phyloP scores from a whole-genome alignment of 2,797 vertebrate genomes.

The Harpagifer antarcticus region DNA sequence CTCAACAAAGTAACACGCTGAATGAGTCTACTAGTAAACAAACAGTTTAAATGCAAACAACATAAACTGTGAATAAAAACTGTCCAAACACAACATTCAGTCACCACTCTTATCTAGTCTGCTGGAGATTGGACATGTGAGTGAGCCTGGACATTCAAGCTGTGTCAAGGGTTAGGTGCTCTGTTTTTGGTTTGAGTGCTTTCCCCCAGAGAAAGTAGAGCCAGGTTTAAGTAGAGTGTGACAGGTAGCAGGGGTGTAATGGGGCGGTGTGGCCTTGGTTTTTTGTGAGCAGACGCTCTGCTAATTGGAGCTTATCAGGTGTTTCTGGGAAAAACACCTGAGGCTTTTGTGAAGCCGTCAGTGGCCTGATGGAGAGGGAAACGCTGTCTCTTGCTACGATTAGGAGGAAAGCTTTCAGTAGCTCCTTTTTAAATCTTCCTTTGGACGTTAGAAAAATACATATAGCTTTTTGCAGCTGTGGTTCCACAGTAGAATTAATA shows the following conservation, averaged over 20 bases:
- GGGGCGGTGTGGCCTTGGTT: slow-evolving; percentile 40
- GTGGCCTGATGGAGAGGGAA: slow-evolving; percentile 32
- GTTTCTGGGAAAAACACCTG: slow-evolving; percentile 78
- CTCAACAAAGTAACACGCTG: background rate
- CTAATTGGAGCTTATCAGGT: slow-evolving; percentile 87
- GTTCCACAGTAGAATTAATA: background rate
- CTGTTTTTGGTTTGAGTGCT: slow-evolving; percentile 16
- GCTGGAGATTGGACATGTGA: slow-evolving; percentile 3
- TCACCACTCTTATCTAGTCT: slow-evolving; percentile 15
- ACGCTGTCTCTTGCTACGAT: slow-evolving; percentile 39
- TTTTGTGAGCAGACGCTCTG: slow-evolving; percentile 54
- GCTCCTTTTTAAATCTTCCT: background rate
- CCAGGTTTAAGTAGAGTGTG: slow-evolving; percentile 24
- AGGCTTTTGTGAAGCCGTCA: slow-evolving; percentile 76
- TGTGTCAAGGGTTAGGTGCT: slow-evolving; percentile 8
- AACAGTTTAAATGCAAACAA: slow-evolving; percentile 25
- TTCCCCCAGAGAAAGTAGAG: slow-evolving; percentile 52
- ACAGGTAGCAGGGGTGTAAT: slow-evolving; percentile 64
- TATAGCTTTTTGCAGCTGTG: background rate
- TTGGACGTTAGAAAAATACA: background rate
- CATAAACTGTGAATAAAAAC: slow-evolving; percentile 36
- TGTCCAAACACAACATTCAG: background rate
- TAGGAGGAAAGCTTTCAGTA: slow-evolving; percentile 58
- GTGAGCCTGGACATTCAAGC: background rate
- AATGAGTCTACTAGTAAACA: slow-evolving; percentile 19